These are phyloP conservation scores for Plebejus anna DNA, from an alignment of 2,888 invertebrate genomes.

Conservation along the genomic window DNA sequence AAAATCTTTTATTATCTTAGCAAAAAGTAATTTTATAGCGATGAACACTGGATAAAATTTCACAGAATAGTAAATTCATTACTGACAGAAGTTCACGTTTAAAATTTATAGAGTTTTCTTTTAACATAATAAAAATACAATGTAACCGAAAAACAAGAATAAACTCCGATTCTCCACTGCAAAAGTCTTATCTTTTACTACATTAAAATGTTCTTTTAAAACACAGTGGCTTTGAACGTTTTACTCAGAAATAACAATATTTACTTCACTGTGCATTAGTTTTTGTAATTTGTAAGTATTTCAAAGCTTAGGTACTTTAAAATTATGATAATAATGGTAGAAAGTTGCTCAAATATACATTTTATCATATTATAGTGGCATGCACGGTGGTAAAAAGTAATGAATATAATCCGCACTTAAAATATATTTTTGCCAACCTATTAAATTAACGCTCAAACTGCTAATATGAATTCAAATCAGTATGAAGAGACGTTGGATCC, in stretches of 20 bases:
- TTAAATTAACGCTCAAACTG: too few species aligned
- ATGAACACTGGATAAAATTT: background rate
- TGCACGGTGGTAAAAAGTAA: background rate
- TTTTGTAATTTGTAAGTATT: background rate
- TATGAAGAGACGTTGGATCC: too few species aligned
- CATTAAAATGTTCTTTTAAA: slow-evolving; percentile 18
- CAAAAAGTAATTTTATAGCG: background rate
- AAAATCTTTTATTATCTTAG: background rate
- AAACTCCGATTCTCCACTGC: background rate
- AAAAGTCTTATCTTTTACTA: background rate
- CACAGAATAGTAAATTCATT: slow-evolving; percentile 5
- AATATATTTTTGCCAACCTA: too few species aligned
- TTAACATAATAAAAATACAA: background rate
- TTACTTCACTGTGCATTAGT: background rate
- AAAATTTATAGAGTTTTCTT: slow-evolving; percentile 9
- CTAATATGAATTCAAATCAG: too few species aligned
- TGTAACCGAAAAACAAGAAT: background rate
- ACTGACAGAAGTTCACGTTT: background rate
- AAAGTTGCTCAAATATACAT: background rate
- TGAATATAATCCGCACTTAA: too few species aligned
- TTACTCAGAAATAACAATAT: background rate
- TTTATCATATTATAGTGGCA: background rate
- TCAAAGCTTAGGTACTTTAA: too few species aligned
- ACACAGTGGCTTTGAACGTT: slow-evolving; percentile 11
- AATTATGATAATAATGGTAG: background rate